Evolutionary conservation across 2,113 vertebrate genomes (phyloP).

Genomic region (Lutjanus erythropterus): DNA sequence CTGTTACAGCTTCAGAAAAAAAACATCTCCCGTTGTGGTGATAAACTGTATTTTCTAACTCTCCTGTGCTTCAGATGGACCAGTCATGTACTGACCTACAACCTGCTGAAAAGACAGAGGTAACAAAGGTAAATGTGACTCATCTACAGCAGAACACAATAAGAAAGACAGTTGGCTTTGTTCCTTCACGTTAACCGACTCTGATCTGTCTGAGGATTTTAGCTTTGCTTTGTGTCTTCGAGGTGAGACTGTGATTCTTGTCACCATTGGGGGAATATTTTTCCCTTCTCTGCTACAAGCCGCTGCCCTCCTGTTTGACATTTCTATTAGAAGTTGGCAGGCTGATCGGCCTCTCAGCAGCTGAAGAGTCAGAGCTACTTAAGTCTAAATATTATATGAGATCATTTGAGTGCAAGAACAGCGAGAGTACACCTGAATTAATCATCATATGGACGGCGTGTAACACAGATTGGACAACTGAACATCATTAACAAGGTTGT

Average conservation of each 20-base stretch:
- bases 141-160: not conserved
- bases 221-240: slow-evolving; percentile 1
- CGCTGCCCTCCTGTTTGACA: slow-evolving; percentile 45
- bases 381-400: slow-evolving; percentile 28
- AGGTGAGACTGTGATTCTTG: slow-evolving; percentile 7
- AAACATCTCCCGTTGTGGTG: not conserved
- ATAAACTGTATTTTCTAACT: not conserved
- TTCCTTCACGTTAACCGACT: not conserved
- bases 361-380: slow-evolving; percentile 14
- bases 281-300: slow-evolving; percentile 39
- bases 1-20: no score
- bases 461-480: not conserved
- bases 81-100: not conserved
- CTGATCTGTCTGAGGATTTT: slow-evolving; percentile 9
- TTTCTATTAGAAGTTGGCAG: slow-evolving; percentile 53
- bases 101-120: not conserved
- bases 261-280: slow-evolving; percentile 55
- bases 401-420: slow-evolving; percentile 1
- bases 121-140: not conserved
- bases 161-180: not conserved
- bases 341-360: not conserved
- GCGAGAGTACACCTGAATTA: slow-evolving; percentile 4
- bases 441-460: not conserved
- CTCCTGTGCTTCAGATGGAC: not conserved
- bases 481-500: not conserved